Percentiles rank a stretch among this genome's conserved stretches.
Conservation (phyloP, 2,888 invertebrate species). For the Anoplius nigerrimus region DNA sequence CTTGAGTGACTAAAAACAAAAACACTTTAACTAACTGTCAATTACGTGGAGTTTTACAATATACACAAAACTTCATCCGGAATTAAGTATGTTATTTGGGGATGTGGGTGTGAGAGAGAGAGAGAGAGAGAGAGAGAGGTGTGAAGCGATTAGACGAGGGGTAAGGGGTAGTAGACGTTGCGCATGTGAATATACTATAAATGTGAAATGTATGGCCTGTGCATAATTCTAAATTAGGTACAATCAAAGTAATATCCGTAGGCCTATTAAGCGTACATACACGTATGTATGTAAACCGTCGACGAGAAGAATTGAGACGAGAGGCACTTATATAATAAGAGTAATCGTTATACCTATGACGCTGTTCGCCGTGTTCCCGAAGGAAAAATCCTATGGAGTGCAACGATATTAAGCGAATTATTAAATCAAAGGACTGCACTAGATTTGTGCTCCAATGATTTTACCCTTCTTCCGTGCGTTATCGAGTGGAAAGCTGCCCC, state of each 20-base stretch:
- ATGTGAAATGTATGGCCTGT: slow-evolving; percentile 56
- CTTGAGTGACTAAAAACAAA: slow-evolving; percentile 51
- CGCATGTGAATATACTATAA: slow-evolving; percentile 29
- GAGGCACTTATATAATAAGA: neutral
- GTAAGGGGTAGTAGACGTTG: slow-evolving; percentile 10
- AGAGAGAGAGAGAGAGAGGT: neutral
- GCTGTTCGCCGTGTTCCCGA: slow-evolving; percentile 29
- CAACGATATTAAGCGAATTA: slow-evolving; percentile 45
- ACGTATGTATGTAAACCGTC: slow-evolving; percentile 16
- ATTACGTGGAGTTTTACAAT: slow-evolving; percentile 56
- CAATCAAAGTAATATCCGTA: slow-evolving; percentile 49
- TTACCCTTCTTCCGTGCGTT: too few relatives aligned
- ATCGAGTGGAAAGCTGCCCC: too few relatives aligned
- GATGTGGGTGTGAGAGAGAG: neutral
- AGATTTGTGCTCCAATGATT: too few relatives aligned
- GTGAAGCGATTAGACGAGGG: slow-evolving; percentile 14
- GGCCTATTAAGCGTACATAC: slow-evolving; percentile 35
- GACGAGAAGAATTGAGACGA: neutral
- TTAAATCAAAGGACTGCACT: slow-evolving; percentile 29
- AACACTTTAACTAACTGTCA: slow-evolving; percentile 57
- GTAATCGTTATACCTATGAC: slow-evolving; percentile 24
- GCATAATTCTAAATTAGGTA: slow-evolving; percentile 61
- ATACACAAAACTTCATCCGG: slow-evolving; percentile 45
- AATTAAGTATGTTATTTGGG: neutral
- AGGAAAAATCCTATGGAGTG: slow-evolving; percentile 25